These are phyloP conservation scores for Bursaphelenchus okinawaensis DNA, from an alignment of 2,888 invertebrate species.

Conservation along the genomic window DNA sequence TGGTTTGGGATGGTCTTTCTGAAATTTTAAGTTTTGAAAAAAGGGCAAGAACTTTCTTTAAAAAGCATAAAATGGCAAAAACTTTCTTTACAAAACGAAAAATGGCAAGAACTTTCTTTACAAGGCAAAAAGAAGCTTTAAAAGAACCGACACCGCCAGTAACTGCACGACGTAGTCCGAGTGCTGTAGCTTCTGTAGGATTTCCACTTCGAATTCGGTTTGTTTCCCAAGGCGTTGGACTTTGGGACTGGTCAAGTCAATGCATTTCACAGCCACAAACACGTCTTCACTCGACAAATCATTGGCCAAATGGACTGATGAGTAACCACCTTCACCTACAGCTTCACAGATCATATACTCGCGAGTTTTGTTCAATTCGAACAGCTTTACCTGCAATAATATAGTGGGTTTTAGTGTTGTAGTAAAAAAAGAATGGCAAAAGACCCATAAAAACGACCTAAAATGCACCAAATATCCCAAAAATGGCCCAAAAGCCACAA, in stretches of 20 bases:
- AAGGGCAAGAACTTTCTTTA: not conserved
- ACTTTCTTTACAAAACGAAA: not conserved
- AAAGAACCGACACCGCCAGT: not conserved
- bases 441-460: too few relatives aligned
- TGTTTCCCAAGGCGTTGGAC: not conserved
- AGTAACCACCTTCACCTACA: constrained; percentile 2
- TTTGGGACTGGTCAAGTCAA: constrained; percentile 1
- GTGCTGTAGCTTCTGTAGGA: constrained; percentile 4
- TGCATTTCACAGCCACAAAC: not conserved
- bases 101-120: not conserved
- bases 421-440: too few relatives aligned
- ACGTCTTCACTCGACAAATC: not conserved
- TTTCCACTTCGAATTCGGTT: not conserved
- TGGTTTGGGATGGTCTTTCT: not conserved
- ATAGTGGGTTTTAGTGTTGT: too few relatives aligned
- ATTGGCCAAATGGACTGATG: not conserved
- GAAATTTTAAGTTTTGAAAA: not conserved
- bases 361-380: not conserved
- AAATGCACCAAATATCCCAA: too few relatives aligned
- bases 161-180: not conserved
- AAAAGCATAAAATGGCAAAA: not conserved
- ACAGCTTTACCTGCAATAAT: not conserved
- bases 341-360: not conserved
- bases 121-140: not conserved
- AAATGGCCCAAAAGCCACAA: too few relatives aligned